A percentile compares a stretch with the other conserved stretches of the same genome.
These are phyloP conservation scores for Elysia chlorotica DNA, from an alignment of 1,140 invertebrate species.

Conservation along the genomic window DNA sequence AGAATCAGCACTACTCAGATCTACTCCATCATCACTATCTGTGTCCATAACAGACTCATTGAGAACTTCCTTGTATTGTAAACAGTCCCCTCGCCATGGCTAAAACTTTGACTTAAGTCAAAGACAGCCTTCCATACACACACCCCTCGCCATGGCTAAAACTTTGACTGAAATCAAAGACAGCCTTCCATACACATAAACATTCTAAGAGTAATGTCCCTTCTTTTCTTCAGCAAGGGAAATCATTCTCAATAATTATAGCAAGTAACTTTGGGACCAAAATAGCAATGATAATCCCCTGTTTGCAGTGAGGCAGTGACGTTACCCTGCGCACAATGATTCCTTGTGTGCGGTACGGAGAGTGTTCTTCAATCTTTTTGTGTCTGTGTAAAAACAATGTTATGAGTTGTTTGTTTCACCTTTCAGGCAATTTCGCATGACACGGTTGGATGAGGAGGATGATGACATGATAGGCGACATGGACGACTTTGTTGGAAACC, in stretches of 20 bases:
- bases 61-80: no score
- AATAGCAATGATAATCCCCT: not conserved
- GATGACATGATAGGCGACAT: constrained; percentile 31
- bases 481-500: constrained; percentile 38
- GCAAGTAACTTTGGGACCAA: not conserved
- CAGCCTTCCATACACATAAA: no score
- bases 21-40: no score
- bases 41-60: no score
- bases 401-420: not conserved
- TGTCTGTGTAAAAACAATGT: not conserved
- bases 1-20: no score
- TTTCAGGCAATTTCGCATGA: constrained; percentile 41
- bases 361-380: not conserved
- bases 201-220: not conserved
- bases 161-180: no score
- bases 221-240: not conserved
- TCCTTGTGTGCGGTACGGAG: not conserved
- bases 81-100: no score
- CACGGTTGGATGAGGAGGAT: constrained; percentile 37
- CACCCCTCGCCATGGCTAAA: no score
- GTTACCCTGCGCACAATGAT: not conserved
- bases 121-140: no score
- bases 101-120: no score
- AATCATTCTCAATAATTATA: not conserved
- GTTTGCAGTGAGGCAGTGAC: not conserved